Evolutionary conservation across 2,113 vertebrate species (phyloP).

Genomic region (Melanocharis versteri): DNA sequence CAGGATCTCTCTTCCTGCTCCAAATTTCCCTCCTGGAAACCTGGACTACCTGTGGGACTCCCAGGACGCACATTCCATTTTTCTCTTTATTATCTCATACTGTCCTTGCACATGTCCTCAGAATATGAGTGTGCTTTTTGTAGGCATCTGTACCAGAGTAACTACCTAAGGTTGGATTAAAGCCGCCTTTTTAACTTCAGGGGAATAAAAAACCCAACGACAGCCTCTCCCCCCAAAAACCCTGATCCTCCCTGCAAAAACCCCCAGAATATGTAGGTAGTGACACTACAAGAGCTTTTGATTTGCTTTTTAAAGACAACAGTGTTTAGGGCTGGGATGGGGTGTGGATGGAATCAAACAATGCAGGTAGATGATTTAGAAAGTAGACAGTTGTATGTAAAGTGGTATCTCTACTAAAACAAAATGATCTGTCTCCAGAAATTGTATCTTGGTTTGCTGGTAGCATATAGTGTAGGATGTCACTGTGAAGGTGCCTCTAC

Average conservation of each 20-base stretch:
- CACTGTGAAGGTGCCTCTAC: neutral
- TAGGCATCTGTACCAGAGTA: neutral
- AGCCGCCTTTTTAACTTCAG: neutral
- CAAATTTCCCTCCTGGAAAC: neutral
- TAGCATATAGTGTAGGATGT: neutral
- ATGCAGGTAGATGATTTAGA: neutral
- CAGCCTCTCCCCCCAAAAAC: fast-evolving
- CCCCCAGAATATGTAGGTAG: neutral
- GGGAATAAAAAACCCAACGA: neutral
- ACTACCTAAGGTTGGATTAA: neutral
- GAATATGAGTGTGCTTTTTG: neutral
- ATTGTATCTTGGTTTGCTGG: neutral
- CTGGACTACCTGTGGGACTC: neutral
- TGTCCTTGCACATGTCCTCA: neutral
- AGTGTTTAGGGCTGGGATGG: neutral
- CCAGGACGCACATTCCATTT: neutral
- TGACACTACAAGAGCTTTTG: neutral
- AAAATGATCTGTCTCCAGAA: neutral
- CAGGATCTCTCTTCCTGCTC: neutral
- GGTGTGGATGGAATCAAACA: neutral
- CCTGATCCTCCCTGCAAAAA: no score
- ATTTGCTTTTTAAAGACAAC: neutral
- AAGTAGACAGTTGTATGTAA: neutral
- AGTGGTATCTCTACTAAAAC: neutral
- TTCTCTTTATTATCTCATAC: neutral